Percentiles rank a stretch among this genome's conserved stretches.
Evolutionary conservation across 2,888 invertebrate species (phyloP).

Genomic region (Parnassius apollo): DNA sequence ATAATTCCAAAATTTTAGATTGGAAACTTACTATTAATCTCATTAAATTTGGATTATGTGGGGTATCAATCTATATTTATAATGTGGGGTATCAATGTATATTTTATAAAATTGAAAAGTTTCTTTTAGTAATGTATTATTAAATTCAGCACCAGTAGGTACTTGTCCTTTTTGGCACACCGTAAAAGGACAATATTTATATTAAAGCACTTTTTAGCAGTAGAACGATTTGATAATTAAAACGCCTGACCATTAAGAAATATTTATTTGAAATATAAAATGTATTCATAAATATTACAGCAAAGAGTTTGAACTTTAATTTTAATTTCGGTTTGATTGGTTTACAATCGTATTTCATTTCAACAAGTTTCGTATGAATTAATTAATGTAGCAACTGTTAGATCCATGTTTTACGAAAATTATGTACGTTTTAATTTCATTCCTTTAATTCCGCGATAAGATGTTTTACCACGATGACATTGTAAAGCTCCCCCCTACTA

Average conservation of each 20-base stretch:
- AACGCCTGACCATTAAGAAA: background rate
- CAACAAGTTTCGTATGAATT: background rate
- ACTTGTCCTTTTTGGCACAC: background rate
- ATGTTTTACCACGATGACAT: background rate
- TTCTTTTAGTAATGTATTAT: too few relatives aligned
- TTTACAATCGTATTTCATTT: slow-evolving; percentile 4
- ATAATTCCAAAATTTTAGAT: too few relatives aligned
- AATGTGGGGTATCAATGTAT: too few relatives aligned
- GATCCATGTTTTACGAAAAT: background rate
- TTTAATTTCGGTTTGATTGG: background rate
- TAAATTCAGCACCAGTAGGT: too few relatives aligned
- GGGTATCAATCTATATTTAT: too few relatives aligned
- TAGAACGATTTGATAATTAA: background rate
- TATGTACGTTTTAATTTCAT: background rate
- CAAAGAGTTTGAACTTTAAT: background rate
- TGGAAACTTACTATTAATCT: too few relatives aligned
- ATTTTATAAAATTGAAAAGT: too few relatives aligned
- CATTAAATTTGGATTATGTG: too few relatives aligned
- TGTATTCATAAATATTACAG: background rate
- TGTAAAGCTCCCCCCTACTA: too few relatives aligned
- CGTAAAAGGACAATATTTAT: background rate
- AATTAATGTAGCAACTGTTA: background rate
- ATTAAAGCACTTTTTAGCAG: too few relatives aligned
- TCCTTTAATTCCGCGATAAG: background rate
- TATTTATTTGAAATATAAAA: background rate